These are phyloP conservation scores for Pteruthius melanotis DNA, from an alignment of 2,113 vertebrate species.

Conservation along the genomic window DNA sequence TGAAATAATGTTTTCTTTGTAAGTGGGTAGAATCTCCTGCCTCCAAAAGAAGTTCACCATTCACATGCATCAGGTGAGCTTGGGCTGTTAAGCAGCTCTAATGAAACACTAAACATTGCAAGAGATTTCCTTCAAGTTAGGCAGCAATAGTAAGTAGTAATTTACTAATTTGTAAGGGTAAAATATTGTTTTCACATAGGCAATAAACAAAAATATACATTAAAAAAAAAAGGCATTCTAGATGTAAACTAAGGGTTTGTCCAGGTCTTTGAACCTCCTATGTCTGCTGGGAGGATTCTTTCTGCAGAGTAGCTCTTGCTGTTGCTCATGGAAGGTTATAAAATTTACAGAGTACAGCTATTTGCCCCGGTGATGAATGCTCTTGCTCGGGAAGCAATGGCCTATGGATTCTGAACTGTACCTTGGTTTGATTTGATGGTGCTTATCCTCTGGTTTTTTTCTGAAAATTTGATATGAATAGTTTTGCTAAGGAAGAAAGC, in stretches of 20 bases:
- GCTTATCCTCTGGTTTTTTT: neutral
- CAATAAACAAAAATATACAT: neutral
- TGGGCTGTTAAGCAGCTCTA: neutral
- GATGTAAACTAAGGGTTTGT: neutral
- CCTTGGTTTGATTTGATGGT: neutral
- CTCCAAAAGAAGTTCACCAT: neutral
- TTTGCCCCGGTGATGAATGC: neutral
- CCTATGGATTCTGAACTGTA: neutral
- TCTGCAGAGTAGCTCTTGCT: neutral
- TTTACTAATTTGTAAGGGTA: neutral
- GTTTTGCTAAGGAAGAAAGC: neutral
- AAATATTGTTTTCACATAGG: neutral
- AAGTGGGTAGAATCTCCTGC: neutral
- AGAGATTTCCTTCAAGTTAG: neutral
- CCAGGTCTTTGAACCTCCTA: neutral
- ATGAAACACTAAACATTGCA: neutral
- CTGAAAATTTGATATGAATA: neutral
- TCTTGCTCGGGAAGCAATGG: rapidly evolving
- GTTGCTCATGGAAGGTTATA: neutral
- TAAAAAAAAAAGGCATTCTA: neutral
- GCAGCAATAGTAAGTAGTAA: neutral
- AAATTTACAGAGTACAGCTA: neutral
- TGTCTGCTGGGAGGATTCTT: neutral
- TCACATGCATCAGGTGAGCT: neutral
- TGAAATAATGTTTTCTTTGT: neutral